Evolutionary conservation across 1,140 invertebrate species (phyloP), one percentile per base, ranked within the genome.

Genomic region (Monochamus saltuarius): DNA sequence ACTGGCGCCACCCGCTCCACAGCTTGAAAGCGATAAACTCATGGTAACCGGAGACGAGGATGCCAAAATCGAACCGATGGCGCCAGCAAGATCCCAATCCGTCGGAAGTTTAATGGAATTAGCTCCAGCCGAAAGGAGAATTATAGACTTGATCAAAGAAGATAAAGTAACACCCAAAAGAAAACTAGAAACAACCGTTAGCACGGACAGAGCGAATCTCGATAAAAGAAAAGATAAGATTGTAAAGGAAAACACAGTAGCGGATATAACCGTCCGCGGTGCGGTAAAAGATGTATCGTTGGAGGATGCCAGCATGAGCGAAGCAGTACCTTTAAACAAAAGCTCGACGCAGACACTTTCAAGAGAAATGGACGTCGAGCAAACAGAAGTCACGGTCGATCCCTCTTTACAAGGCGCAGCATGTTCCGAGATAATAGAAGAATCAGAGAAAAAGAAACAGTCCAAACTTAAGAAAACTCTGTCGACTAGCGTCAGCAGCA

Each of bases 151-250:
- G 65, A 81, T 88, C 54, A 81, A 83, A 45, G 83, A 85, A 78
- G 79, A 80, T 68, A 72, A 69, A 59, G 47, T 57, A 38, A 62
- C 71, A 17, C 80, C 84, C 8, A 89, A 89, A 71, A 79, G 87
- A 42, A 89, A 89, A 74, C 72, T 89, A 14, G 87, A 89, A 71
- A 81, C 83, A 7, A 86, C 87, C 10, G 82, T 86, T 46, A 89
- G 87, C 52, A 85, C 82, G 58, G 85, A 87, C 54, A 79, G 79
- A 64, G 75, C 77, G 1, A 76, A 72, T 55, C 43, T 67, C 29
- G 77, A 77, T 7, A 80, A 80, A 37, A 84, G 84, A 67, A 86
- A 86, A 73, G 85, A 87, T 56, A 75, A 75, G 60, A 75, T 76
- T 16, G 65, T 75, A 34, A 76, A 75, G 60, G 73, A 75, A 46